These are phyloP conservation scores for Nettapus auritus DNA, from an alignment of 2,113 vertebrate species.

Conservation along the genomic window DNA sequence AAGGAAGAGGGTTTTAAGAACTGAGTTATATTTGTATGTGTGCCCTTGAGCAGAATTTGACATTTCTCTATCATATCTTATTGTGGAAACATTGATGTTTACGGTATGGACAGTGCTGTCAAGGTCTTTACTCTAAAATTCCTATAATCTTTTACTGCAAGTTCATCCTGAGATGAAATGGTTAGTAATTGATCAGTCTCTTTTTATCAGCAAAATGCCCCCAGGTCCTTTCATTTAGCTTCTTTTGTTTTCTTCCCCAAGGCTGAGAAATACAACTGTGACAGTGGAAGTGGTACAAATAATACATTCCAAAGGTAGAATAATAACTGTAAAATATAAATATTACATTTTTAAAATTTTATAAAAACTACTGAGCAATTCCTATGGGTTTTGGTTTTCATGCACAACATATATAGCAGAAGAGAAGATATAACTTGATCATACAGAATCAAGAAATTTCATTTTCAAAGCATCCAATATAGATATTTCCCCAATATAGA, in stretches of 20 bases:
- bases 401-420: not conserved
- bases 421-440: not conserved
- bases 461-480: not conserved
- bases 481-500: not conserved
- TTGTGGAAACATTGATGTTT: not conserved
- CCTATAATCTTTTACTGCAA: not conserved
- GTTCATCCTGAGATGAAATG: not conserved
- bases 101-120: not conserved
- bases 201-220: not conserved
- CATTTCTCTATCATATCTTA: not conserved
- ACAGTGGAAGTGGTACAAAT: not conserved
- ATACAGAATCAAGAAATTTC: not conserved
- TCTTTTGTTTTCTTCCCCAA: not conserved
- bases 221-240: not conserved
- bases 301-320: not conserved
- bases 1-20: not conserved
- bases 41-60: not conserved
- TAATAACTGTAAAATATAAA: not conserved
- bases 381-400: not conserved
- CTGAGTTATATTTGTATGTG: not conserved
- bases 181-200: not conserved
- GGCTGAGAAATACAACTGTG: not conserved
- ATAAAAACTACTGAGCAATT: not conserved
- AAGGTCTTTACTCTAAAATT: not conserved
- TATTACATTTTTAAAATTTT: not conserved